A percentile compares a stretch with the other conserved stretches of the same genome.
Evolutionary conservation across 2,797 vertebrate genomes (phyloP).

Genomic region (Tarsius wallacei): DNA sequence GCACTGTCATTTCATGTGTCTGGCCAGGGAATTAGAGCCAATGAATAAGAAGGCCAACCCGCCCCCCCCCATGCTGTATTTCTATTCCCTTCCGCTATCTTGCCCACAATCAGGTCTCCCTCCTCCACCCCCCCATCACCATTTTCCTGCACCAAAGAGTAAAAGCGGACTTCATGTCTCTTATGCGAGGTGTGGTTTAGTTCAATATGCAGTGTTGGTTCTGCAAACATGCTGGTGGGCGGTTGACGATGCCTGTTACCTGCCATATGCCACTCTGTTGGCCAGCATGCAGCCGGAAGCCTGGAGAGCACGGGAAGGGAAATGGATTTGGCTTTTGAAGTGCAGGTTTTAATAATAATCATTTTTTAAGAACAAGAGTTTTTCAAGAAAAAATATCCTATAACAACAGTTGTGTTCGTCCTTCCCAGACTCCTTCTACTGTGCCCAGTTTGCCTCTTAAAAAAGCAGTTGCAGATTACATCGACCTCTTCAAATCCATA

Average conservation of each 20-base stretch:
- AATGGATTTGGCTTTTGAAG: constrained; percentile 77
- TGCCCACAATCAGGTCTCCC: constrained; percentile 83
- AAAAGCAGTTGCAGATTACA: constrained; percentile 52
- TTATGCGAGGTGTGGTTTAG: constrained; percentile 81
- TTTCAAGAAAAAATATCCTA: constrained; percentile 51
- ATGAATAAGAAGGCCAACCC: constrained; percentile 88
- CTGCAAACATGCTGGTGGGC: constrained; percentile 86
- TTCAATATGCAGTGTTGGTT: constrained; percentile 86
- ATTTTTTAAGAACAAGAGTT: constrained; percentile 7
- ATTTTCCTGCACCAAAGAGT: constrained; percentile 74
- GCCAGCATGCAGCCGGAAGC: constrained; percentile 68
- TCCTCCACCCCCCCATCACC: constrained; percentile 70
- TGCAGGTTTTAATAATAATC: constrained; percentile 63
- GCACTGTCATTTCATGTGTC: constrained; percentile 90
- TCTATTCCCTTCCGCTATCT: constrained; percentile 89
- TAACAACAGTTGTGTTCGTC: constrained; percentile 57
- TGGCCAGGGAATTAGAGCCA: constrained; percentile 89
- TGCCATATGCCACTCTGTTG: constrained; percentile 81
- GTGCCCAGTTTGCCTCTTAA: constrained; percentile 1
- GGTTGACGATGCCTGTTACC: constrained; percentile 75
- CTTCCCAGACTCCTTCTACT: not conserved
- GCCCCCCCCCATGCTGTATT: constrained; percentile 85
- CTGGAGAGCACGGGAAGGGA: constrained; percentile 76
- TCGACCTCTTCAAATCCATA: not conserved
- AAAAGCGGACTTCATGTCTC: constrained; percentile 87